Evolutionary conservation across 2,797 vertebrate genomes (phyloP), one percentile per base, ranked within the genome.

Genomic region (Neopelma chrysocephalum): DNA sequence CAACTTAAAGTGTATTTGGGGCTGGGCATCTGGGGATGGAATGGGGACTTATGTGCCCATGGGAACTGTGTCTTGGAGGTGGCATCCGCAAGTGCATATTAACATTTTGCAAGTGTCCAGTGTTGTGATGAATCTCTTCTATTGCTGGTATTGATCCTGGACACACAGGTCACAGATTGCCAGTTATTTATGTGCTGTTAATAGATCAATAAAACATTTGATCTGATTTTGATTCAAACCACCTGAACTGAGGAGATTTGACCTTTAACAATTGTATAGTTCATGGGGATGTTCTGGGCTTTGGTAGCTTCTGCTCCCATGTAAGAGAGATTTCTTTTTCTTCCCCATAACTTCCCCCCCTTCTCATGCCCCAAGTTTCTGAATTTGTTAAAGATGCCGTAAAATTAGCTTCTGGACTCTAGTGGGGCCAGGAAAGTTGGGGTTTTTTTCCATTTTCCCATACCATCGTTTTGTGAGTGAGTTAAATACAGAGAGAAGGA

Each of bases 1-100:
- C 0, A 3, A 17, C 6, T 10, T 10, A 18, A 72, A 68, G 4
- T 0, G 0, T 21, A 3, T n/a, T 51, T 21, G 38, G 21, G 20
- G 11, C 9, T 0, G 1, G 38, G 27, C 0, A 0, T 3, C 19
- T 2, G 1, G 14, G 11, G 13, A 29, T 25, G 8, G 5, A 2
- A 2, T 1, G 2, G 14, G 11, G 18, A 9, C 15, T 51, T 58
- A 12, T 42, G 57, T 2, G 4, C 27, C 34, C 1, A 1, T 1
- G 6, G 16, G 9, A 58, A 15, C 27, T 2, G 0, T 16, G 51
- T n/a, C 22, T 40, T 14, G 2, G 25, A 11, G 29, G 19, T 36
- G 14, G 18, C 29, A 3, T 13, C 23, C 82, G 19, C 26, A 31
- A 34, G 51, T 9, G n/a, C 27, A 20, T 32, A 32, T n/a, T 40